Base-by-base conservation (phyloP, 2,888 invertebrate genomes). In the Heteromurus nitidus region DNA sequence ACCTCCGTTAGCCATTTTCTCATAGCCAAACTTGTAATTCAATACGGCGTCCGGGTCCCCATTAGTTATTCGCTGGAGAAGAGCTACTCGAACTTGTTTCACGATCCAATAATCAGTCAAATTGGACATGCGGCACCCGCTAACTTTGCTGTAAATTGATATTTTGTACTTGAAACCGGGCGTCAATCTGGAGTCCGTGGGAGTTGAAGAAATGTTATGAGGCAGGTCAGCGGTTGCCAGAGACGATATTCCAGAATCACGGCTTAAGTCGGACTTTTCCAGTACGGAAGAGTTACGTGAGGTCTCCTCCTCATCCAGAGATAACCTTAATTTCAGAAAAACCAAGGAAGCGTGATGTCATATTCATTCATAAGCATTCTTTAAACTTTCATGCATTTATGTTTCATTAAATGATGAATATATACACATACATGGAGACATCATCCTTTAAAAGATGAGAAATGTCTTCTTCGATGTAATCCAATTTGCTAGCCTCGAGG, bases 131-230 rank as follows among this genome's bases (percentile, higher is more conserved):
- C 85, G 73, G 53, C 85, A 85, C 2, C 85, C 85, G 26, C 82
- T 83, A 1, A 85, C 85, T 72, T 85, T 85, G 60, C 77, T 77
- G 53, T 85, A 85, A 64, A 85, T 85, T 30, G 85, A 85, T n/a
- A 85, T 82, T 60, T 85, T 85, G 68, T 82, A 62, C 55, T 79
- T 60, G 26, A 70, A 76, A 20, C 55, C 58, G 3, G 53, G 53
- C 20, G n/a, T 20, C n/a, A 3, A 20, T 65, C 42, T 42, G 22
- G 28, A 31, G 16, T 62, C 24, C 7, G 3, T 5, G 5, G 11
- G 7, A 50, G 50, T 13, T 18, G n/a, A n/a, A 50, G 50, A 11
- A 50, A n/a, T 50, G 58, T 5, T n/a, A 11, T 11, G n/a, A n/a
- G 18, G 62, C 30, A 3, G 1, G 18, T 62, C 55, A 11, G 11